Percentiles rank a stretch among this genome's conserved stretches.
Conservation (phyloP, 2,888 invertebrate genomes). For the Eristalinus aeneus region DNA sequence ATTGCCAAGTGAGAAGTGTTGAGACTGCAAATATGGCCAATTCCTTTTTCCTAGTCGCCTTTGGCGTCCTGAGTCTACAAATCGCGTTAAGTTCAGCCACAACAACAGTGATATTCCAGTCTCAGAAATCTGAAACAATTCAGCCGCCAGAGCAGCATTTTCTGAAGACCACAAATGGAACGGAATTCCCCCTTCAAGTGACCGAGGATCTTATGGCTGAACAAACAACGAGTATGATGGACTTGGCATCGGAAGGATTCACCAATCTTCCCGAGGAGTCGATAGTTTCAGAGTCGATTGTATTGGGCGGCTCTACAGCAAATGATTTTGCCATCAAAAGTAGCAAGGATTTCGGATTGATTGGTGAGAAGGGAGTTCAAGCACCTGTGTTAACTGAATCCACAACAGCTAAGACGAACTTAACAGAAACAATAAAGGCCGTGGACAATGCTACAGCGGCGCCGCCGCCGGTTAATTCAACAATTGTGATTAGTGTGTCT, state of each 20-base stretch:
- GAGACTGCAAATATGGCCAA: conserved; percentile 27
- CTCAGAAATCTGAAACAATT: conserved; percentile 12
- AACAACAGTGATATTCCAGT: conserved; percentile 45
- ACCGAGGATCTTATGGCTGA: conserved; percentile 34
- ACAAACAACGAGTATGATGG: conserved; percentile 1
- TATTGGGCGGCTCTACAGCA: conserved; percentile 2
- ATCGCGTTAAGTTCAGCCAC: conserved; percentile 11
- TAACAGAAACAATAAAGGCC: neutral
- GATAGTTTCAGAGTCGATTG: conserved; percentile 45
- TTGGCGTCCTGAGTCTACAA: conserved; percentile 24
- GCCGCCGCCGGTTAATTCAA: neutral
- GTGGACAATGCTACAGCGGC: conserved; percentile 4
- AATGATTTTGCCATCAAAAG: conserved; percentile 16
- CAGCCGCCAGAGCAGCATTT: conserved; percentile 56
- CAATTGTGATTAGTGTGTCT: conserved; percentile 40
- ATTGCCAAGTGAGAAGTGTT: neutral
- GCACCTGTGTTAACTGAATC: neutral
- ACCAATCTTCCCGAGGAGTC: conserved; percentile 12
- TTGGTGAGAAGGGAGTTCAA: neutral
- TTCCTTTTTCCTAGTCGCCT: neutral
- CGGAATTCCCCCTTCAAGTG: conserved; percentile 45
- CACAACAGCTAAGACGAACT: neutral
- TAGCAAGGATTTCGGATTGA: conserved; percentile 1
- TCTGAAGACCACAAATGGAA: conserved; percentile 50
- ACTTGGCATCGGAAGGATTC: conserved; percentile 20